Base-by-base conservation (phyloP, 1,140 invertebrate species). In the Notospermus geniculatus region DNA sequence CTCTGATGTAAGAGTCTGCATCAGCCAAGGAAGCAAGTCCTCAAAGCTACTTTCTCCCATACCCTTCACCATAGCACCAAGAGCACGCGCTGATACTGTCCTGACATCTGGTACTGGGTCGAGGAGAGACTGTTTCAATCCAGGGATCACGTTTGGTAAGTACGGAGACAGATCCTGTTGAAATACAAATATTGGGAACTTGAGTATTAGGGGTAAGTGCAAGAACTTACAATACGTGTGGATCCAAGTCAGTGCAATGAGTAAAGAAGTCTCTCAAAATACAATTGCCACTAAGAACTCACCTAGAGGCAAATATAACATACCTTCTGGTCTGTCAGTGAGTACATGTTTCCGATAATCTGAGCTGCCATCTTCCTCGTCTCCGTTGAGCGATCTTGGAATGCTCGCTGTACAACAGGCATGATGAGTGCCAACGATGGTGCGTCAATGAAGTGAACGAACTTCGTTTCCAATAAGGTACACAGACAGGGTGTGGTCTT, bases 331-430 rank as follows among this genome's bases (percentile, higher is more conserved):
- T 99, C 96, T 0, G 97, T 98, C 11, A 99, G 84, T 0, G 94
- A 97, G 82, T 98, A 99, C 94, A 99, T 98, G 80, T 98, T 99
- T 46, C 96, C 95, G 71, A 99, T 98, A 75, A 99, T 98, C 69
- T 87, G 85, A n/a, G 95, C 93, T 25, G 97, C 94, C 93, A 98
- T 97, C 85, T 98, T 97, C 71, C 95, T 86, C 0, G 94, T 98
- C 83, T 99, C 96, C 0, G 95, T 98, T 7, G 93, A 94, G 56
- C 96, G 85, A 83, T 98, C 95, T 82, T 95, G 90, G 79, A 99
- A 98, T 7, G 96, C 96, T 68, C 97, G 83, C 79, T 97, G 91
- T 22, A 99, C 93, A 0, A 99, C 95, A 0, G 97, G 97, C 96
- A 99, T 99, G 65, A 99, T 98, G 17, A 99, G 84, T 61, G 97